Evolutionary conservation across 2,797 vertebrate species (phyloP).

Genomic region (Characodon lateralis): DNA sequence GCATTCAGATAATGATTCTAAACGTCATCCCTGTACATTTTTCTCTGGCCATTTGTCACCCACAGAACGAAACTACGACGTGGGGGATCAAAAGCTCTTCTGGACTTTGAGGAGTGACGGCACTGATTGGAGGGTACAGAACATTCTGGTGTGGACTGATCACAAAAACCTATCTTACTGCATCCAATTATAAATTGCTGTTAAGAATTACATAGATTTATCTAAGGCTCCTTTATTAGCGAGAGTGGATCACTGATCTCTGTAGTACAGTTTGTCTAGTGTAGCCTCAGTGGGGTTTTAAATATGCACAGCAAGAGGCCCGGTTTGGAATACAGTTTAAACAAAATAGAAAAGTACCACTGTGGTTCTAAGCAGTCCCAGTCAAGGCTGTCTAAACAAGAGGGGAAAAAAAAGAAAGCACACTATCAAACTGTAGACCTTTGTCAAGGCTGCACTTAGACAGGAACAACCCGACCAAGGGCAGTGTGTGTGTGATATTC

Average conservation of each 20-base stretch:
- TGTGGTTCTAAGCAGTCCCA: not conserved
- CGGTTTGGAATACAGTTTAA: not conserved
- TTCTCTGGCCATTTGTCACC: too few relatives aligned
- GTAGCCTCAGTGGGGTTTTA: not conserved
- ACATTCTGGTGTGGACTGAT: too few relatives aligned
- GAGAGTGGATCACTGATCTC: not conserved
- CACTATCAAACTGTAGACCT: not conserved
- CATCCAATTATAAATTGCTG: not conserved
- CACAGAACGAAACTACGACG: too few relatives aligned
- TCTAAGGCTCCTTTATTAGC: not conserved
- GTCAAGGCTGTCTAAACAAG: constrained; percentile 18
- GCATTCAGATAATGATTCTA: too few relatives aligned
- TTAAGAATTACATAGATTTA: not conserved
- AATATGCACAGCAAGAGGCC: not conserved
- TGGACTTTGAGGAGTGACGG: too few relatives aligned
- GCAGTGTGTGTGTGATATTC: constrained; percentile 5
- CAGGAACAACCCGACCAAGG: constrained; percentile 22
- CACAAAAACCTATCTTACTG: too few relatives aligned
- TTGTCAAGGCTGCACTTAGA: constrained; percentile 1
- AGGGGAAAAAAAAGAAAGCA: not conserved
- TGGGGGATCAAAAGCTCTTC: too few relatives aligned
- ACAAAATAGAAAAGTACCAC: too few relatives aligned
- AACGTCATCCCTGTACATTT: too few relatives aligned
- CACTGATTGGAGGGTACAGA: too few relatives aligned
- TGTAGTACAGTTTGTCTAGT: not conserved